These are phyloP conservation scores for Enteromius treurensis DNA, from an alignment of 2,797 vertebrate species.

Conservation along the genomic window DNA sequence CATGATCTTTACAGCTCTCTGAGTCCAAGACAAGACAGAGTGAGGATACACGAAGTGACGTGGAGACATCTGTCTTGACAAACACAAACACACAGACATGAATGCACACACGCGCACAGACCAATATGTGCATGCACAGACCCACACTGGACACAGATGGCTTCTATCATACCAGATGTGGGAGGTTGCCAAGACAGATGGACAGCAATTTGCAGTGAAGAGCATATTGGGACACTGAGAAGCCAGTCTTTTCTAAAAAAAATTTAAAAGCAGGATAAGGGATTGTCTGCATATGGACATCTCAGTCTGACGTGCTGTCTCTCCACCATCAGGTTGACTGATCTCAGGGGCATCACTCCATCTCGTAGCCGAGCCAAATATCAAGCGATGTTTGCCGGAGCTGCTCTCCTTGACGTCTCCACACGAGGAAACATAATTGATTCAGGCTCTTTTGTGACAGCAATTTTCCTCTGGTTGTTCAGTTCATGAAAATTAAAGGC, in stretches of 20 bases:
- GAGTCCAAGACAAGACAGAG: background rate
- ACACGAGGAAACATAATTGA: conserved; percentile 21
- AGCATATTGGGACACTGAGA: conserved; percentile 45
- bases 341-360: conserved; percentile 15
- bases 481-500: conserved; percentile 39
- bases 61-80: conserved; percentile 39
- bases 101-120: background rate
- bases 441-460: conserved; percentile 33
- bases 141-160: conserved; percentile 50
- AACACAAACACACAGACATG: conserved; percentile 33
- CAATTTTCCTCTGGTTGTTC: conserved; percentile 38
- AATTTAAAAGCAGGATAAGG: conserved; percentile 20
- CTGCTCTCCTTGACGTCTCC: background rate
- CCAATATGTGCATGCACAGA: conserved; percentile 18
- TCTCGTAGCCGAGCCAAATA: conserved; percentile 22
- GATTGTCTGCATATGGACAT: conserved; percentile 41
- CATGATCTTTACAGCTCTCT: conserved; percentile 47
- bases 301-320: conserved; percentile 34
- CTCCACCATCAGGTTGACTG: conserved; percentile 35
- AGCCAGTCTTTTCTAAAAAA: conserved; percentile 46
- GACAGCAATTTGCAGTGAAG: conserved; percentile 57
- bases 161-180: conserved; percentile 54
- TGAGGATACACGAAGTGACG: conserved; percentile 28
- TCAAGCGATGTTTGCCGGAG: conserved; percentile 25
- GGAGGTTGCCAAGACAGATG: conserved; percentile 60